These are phyloP conservation scores for Perca schrenkii DNA, from an alignment of 2,113 vertebrate genomes.

Conservation along the genomic window DNA sequence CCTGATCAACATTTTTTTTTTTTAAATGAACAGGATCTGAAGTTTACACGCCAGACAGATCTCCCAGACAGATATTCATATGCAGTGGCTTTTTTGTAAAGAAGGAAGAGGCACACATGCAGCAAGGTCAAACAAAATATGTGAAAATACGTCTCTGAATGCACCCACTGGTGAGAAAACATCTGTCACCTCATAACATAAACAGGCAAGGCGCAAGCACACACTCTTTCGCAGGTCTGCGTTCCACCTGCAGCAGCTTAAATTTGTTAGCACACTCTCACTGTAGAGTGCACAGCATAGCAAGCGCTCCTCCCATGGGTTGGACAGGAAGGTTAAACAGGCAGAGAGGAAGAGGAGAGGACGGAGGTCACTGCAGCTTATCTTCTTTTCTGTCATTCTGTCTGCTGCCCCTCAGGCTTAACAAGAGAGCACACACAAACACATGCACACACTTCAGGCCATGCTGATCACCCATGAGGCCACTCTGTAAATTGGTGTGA, in stretches of 20 bases:
- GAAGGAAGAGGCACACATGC: not conserved
- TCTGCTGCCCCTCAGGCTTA: conserved; percentile 56
- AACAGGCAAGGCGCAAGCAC: not conserved
- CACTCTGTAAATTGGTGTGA: conserved; percentile 33
- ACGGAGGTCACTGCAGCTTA: conserved; percentile 70
- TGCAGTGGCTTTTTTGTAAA: not conserved
- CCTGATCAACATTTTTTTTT: not conserved
- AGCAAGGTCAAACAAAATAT: conserved; percentile 1
- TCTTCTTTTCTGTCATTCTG: conserved; percentile 62
- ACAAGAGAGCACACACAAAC: conserved; percentile 7
- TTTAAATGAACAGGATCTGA: not conserved
- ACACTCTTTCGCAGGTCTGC: not conserved
- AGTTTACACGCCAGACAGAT: not conserved
- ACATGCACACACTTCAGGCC: conserved; percentile 3
- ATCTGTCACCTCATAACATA: conserved; percentile 15
- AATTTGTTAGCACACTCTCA: conserved; percentile 26
- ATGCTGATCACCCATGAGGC: conserved; percentile 13
- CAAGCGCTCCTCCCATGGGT: conserved; percentile 52
- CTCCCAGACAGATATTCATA: not conserved
- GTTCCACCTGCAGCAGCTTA: conserved; percentile 43
- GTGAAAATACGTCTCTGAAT: conserved; percentile 1
- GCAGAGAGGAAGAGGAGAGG: conserved; percentile 51
- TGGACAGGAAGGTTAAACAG: conserved; percentile 69
- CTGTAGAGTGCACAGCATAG: conserved; percentile 39
- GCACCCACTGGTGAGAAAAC: conserved; percentile 11